Percentiles rank a stretch among this genome's conserved stretches.
Conservation (phyloP, 1,140 invertebrate genomes). For the Halyomorpha halys region DNA sequence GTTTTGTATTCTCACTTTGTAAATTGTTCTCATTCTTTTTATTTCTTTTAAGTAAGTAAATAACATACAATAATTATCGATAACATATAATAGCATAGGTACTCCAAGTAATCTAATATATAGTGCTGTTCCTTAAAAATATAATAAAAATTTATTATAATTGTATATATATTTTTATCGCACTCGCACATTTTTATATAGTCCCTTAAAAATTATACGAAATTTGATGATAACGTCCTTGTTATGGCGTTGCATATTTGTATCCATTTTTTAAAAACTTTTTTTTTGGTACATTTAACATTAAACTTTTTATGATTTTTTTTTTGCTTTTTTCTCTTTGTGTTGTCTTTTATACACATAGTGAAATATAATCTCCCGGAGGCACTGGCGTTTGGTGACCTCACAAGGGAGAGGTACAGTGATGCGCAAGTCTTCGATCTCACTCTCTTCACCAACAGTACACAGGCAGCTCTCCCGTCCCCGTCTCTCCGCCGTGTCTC, state of each 20-base stretch:
- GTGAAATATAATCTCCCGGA: too few relatives aligned
- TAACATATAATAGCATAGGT: slow-evolving; percentile 25
- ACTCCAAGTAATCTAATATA: slow-evolving; percentile 25
- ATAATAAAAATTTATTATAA: slow-evolving; percentile 20
- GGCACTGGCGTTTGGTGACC: not conserved
- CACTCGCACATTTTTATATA: slow-evolving; percentile 20
- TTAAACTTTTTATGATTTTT: too few relatives aligned
- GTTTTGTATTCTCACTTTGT: slow-evolving; percentile 6
- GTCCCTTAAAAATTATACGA: slow-evolving; percentile 18
- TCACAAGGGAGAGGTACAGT: not conserved
- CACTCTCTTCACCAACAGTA: slow-evolving; percentile 55
- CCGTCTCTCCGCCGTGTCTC: slow-evolving; percentile 46
- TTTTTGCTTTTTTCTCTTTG: too few relatives aligned
- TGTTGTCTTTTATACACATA: too few relatives aligned
- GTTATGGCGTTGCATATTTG: not conserved
- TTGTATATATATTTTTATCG: slow-evolving; percentile 10
- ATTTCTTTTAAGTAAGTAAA: slow-evolving; percentile 20
- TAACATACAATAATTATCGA: slow-evolving; percentile 26
- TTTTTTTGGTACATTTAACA: too few relatives aligned
- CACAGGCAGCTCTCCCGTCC: slow-evolving; percentile 48
- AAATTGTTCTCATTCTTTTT: not conserved
- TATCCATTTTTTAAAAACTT: not conserved
- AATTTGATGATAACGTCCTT: slow-evolving; percentile 5
- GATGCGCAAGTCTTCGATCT: not conserved
- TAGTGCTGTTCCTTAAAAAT: too few relatives aligned